Percentiles rank a stretch among this genome's conserved stretches.
phyloP scores from a whole-genome alignment of 2,888 invertebrate genomes.

The Spisula subtruncata region DNA sequence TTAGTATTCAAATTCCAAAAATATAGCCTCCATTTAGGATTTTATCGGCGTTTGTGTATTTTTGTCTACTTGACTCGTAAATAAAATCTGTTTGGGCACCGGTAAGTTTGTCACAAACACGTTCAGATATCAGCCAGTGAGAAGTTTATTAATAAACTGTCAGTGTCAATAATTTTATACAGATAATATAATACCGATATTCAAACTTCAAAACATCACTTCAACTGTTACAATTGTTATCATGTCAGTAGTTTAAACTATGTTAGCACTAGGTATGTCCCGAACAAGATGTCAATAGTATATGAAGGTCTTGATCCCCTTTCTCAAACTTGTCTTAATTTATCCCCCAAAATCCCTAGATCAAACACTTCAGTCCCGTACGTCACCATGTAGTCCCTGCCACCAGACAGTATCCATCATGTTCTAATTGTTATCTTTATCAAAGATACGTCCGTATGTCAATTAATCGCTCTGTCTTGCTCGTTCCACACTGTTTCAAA shows the following conservation, averaged over 20 bases:
- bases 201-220: background rate
- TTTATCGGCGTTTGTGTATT: too few species aligned
- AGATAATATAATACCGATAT: background rate
- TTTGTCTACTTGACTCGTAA: too few species aligned
- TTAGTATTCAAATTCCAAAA: too few species aligned
- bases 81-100: too few species aligned
- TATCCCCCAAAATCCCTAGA: background rate
- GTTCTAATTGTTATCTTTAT: background rate
- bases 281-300: background rate
- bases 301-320: conserved; percentile 4
- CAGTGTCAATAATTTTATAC: background rate
- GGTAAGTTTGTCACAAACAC: too few species aligned
- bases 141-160: background rate
- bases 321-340: conserved; percentile 12
- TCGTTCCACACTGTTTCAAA: background rate
- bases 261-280: background rate
- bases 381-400: background rate
- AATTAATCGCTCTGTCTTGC: background rate
- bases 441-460: background rate
- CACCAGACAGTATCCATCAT: background rate
- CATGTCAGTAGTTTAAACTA: background rate
- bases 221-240: background rate
- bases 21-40: too few species aligned
- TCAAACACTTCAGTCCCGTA: background rate
- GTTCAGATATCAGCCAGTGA: background rate